Conservation (phyloP, 64 coral and sea anemone genomes). For the Astreopora myriophthalma region DNA sequence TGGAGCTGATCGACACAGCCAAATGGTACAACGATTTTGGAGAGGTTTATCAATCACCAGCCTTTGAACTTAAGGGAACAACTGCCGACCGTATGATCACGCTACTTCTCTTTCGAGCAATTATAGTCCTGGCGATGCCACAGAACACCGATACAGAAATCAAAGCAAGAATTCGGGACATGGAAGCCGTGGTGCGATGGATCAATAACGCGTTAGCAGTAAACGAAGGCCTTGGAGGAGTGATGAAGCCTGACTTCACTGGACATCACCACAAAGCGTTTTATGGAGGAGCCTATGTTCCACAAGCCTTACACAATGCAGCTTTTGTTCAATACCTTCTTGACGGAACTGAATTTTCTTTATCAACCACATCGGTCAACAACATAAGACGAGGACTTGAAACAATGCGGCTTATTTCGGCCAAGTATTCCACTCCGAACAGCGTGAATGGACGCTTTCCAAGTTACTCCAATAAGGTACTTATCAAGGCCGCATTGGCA, state of each 20-base stretch:
- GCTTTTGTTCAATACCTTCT: slow-evolving; percentile 61
- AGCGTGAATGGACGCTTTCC: slow-evolving; percentile 71
- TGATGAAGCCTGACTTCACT: slow-evolving; percentile 84
- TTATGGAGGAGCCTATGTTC: slow-evolving; percentile 63
- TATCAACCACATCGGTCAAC: neutral
- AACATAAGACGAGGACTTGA: slow-evolving; percentile 46
- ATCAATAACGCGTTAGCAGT: slow-evolving; percentile 53
- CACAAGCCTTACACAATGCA: slow-evolving; percentile 62
- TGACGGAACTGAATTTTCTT: slow-evolving; percentile 45
- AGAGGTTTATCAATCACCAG: slow-evolving; percentile 68
- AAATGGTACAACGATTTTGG: slow-evolving; percentile 85
- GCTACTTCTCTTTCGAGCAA: slow-evolving; percentile 17
- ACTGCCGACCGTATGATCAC: slow-evolving; percentile 83
- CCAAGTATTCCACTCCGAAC: slow-evolving; percentile 74
- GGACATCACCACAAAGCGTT: slow-evolving; percentile 72
- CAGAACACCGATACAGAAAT: slow-evolving; percentile 1
- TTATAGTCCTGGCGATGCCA: slow-evolving; percentile 61
- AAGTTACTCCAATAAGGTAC: slow-evolving; percentile 5
- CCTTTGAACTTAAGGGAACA: slow-evolving; percentile 66
- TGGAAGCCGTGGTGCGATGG: slow-evolving; percentile 58
- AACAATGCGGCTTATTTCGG: slow-evolving; percentile 37
- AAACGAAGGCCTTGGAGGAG: slow-evolving; percentile 65
- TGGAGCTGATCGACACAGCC: slow-evolving; percentile 29
- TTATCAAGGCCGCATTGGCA: slow-evolving; percentile 13
- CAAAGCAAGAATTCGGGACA: slow-evolving; percentile 62